phyloP scores from a whole-genome alignment of 2,888 invertebrate genomes.

The Spisula subtruncata region DNA sequence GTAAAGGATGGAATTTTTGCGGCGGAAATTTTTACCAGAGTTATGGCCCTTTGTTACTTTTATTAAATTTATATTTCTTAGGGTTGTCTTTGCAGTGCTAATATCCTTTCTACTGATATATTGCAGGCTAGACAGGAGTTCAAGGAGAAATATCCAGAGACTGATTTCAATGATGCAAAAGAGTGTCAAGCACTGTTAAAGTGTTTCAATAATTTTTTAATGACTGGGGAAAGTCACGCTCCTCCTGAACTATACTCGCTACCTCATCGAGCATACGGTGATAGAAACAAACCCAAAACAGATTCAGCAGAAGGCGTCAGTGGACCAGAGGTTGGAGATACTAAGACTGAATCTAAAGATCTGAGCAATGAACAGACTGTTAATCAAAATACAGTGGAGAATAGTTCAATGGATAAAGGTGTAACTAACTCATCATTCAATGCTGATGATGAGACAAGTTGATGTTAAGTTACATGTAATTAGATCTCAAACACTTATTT shows the following conservation, averaged over 20 bases:
- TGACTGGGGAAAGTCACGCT: conserved; percentile 75
- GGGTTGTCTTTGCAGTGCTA: too few species aligned
- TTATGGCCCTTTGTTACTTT: too few species aligned
- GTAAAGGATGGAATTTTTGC: too few species aligned
- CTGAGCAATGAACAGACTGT: not conserved
- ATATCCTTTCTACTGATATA: not conserved
- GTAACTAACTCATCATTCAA: not conserved
- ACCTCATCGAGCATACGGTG: conserved; percentile 82
- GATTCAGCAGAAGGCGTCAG: conserved; percentile 22
- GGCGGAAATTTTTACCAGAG: too few species aligned
- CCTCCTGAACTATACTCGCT: conserved; percentile 80
- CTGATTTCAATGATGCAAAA: conserved; percentile 92
- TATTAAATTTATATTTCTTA: too few species aligned
- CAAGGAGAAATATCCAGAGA: conserved; percentile 94
- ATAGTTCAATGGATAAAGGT: not conserved
- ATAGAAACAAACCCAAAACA: conserved; percentile 54
- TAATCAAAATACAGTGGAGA: not conserved
- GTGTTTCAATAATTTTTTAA: conserved; percentile 91
- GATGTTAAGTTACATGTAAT: not conserved
- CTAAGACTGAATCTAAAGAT: not conserved
- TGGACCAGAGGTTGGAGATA: conserved; percentile 9
- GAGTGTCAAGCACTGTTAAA: conserved; percentile 93
- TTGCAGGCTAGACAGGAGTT: conserved; percentile 94
- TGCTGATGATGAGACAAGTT: not conserved
- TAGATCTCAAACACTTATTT: too few species aligned